phyloP scores from a whole-genome alignment of 2,888 invertebrate species.

The Chalcis sispes region DNA sequence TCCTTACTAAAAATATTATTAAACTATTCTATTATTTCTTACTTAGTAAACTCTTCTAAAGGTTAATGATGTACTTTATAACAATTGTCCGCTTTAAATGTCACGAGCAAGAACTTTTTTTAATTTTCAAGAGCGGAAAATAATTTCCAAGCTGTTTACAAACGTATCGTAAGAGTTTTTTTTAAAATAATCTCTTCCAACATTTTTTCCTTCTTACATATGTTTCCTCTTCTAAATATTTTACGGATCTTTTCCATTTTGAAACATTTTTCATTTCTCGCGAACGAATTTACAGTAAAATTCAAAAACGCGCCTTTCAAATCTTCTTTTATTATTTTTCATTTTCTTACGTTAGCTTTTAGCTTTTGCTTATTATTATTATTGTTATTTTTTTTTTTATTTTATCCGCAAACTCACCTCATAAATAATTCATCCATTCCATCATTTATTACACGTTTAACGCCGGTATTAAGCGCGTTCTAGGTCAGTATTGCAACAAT shows the following conservation, averaged over 20 bases:
- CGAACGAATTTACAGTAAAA: too few species aligned
- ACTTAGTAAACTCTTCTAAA: neutral
- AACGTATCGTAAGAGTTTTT: neutral
- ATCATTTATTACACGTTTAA: too few species aligned
- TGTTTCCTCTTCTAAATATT: too few species aligned
- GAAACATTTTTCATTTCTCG: neutral
- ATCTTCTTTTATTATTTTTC: neutral
- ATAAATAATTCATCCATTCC: too few species aligned
- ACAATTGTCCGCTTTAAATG: neutral
- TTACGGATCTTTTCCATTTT: too few species aligned
- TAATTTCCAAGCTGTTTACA: neutral
- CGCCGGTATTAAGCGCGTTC: too few species aligned
- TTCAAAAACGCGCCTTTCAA: too few species aligned
- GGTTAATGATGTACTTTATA: neutral
- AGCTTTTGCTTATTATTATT: too few species aligned
- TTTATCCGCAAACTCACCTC: too few species aligned
- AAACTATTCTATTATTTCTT: neutral
- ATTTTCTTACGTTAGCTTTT: too few species aligned
- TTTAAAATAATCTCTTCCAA: neutral
- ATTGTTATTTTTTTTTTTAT: too few species aligned
- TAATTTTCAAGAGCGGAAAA: neutral
- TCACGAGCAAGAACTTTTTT: neutral
- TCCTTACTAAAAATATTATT: constrained; percentile 2
- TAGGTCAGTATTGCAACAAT: too few species aligned
- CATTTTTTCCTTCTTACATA: neutral